Base-by-base conservation (phyloP, 2,797 vertebrate species). In the Australoheros facetus region DNA sequence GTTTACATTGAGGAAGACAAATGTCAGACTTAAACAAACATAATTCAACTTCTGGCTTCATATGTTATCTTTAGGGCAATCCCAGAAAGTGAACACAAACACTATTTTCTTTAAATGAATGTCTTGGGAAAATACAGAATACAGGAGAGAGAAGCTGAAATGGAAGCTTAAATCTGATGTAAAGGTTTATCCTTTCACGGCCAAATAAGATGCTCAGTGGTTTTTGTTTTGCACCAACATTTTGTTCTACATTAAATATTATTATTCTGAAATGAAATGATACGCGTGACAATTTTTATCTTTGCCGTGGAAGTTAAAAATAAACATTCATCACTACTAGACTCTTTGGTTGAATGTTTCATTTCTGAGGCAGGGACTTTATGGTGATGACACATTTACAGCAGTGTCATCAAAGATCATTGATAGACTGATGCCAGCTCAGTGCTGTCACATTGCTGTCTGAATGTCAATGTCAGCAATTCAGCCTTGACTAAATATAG, bases 11-110 rank as follows among this genome's bases (percentile, higher is more conserved):
- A 75, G 56, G 64, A 78, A 75, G 81, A 86, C 71, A 88, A 90
- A 92, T 85, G 80, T 89, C 86, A 87, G 59, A 82, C 73, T 87
- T 87, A 85, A 84, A 87, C 82, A 86, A 92, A 89, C 62, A 85
- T 23, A 73, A 56, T 70, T 83, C 32, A 58, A 75, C 77, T 59
- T 42, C 69, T 64, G 62, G 53, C 56, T 73, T 83, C 70, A 76
- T 81, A 30, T 81, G 64, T 79, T 82, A 48, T 85, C 58, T 74
- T 80, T 32, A 79, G 71, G 57, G 51, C 57, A 64, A 70, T 55
- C 64, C 54, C 57, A 58, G 60, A 53, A 84, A 74, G 42, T 59
- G 6, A 59, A 59, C 30, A 51, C 34, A 78, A 83, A 76, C 62
- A 64, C 2, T 1, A 37, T 51, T 51, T 37, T 57, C 73, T 72